Conservation (phyloP, 2,888 invertebrate species). For the Euproctis similis region DNA sequence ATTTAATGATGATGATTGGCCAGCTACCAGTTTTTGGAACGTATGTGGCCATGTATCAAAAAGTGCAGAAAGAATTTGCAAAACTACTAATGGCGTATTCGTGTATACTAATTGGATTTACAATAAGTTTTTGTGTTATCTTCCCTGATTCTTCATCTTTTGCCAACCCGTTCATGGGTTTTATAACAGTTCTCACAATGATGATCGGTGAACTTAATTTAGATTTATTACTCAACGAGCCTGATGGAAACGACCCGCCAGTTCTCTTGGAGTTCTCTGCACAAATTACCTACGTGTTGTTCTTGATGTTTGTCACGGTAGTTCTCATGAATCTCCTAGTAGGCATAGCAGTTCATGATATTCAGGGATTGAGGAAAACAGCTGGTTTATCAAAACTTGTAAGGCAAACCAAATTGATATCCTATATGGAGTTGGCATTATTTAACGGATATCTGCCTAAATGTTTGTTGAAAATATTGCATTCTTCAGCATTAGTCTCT, state of each 20-base stretch:
- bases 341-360: conserved; percentile 91
- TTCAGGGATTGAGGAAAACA: conserved; percentile 89
- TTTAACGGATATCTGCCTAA: conserved; percentile 87
- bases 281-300: conserved; percentile 87
- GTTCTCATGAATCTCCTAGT: conserved; percentile 90
- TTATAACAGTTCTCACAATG: conserved; percentile 90
- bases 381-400: conserved; percentile 89
- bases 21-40: conserved; percentile 91
- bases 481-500: conserved; percentile 86
- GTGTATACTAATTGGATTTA: conserved; percentile 89
- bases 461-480: conserved; percentile 82
- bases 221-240: conserved; percentile 83
- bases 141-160: conserved; percentile 89
- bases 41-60: conserved; percentile 93
- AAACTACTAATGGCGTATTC: conserved; percentile 90
- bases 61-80: conserved; percentile 90
- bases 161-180: conserved; percentile 88
- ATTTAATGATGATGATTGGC: conserved; percentile 93
- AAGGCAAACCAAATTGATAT: conserved; percentile 89
- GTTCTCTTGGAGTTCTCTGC: conserved; percentile 86
- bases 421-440: conserved; percentile 87
- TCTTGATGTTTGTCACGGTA: conserved; percentile 88
- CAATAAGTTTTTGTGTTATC: conserved; percentile 91
- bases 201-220: conserved; percentile 91
- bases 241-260: conserved; percentile 85